Evolutionary conservation across 2,113 vertebrate species (phyloP).

Genomic region (Phaetusa simplex): DNA sequence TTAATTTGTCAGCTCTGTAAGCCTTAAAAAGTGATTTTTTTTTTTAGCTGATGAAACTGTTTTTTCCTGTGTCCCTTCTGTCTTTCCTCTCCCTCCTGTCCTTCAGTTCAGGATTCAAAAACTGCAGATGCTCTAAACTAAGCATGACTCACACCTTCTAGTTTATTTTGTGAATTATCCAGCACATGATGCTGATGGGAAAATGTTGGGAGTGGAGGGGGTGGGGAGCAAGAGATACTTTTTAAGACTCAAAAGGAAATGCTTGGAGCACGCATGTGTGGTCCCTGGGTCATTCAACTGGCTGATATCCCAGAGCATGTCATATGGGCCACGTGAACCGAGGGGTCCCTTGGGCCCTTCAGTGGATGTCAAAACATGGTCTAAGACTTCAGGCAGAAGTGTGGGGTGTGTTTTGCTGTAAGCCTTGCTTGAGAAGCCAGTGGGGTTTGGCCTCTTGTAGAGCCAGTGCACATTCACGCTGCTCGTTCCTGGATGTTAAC

Average conservation of each 20-base stretch:
- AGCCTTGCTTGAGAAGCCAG: background rate
- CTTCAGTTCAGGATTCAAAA: background rate
- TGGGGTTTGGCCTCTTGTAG: background rate
- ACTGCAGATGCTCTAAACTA: slow-evolving; percentile 3
- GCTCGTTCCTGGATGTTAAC: background rate
- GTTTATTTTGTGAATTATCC: slow-evolving; percentile 40
- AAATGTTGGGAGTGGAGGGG: background rate
- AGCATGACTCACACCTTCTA: slow-evolving; percentile 37
- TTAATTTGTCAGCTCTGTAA: background rate
- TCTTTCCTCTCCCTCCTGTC: background rate
- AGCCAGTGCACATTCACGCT: rapidly evolving
- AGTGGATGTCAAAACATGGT: background rate
- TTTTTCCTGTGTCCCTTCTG: background rate
- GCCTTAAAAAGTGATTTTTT: background rate
- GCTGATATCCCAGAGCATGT: rapidly evolving
- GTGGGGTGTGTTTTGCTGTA: background rate
- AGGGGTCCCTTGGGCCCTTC: background rate
- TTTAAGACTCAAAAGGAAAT: background rate
- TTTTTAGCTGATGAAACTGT: background rate
- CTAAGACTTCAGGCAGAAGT: background rate
- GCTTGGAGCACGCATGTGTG: background rate
- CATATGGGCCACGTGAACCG: background rate
- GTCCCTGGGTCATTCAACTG: background rate
- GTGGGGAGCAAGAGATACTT: background rate
- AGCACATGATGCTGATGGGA: background rate